A percentile compares a stretch with the other conserved stretches of the same genome.
Conservation (phyloP, 2,113 vertebrate species). For the Menidia beryllina region DNA sequence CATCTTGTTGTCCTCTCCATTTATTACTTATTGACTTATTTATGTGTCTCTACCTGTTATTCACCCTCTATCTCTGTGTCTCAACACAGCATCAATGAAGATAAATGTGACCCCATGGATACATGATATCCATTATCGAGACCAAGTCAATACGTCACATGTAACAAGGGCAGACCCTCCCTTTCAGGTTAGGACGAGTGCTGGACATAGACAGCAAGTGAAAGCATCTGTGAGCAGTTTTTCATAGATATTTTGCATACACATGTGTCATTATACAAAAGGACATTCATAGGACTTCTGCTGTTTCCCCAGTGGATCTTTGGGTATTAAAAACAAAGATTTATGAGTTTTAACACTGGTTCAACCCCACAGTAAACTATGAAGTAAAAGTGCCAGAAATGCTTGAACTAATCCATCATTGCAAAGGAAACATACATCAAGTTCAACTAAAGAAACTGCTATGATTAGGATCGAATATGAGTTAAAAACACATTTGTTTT, state of each 20-base stretch:
- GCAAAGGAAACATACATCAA: too few species aligned
- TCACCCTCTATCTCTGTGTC: constrained; percentile 1
- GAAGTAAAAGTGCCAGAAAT: too few species aligned
- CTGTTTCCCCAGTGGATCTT: background rate
- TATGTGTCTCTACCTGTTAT: constrained; percentile 30
- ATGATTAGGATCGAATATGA: too few species aligned
- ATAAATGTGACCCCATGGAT: constrained; percentile 60
- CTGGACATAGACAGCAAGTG: background rate
- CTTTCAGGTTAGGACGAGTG: background rate
- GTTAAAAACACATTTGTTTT: too few species aligned
- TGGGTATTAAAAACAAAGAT: too few species aligned
- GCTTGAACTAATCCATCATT: too few species aligned
- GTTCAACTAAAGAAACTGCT: too few species aligned
- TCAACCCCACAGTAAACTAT: too few species aligned
- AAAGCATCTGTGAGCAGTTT: background rate
- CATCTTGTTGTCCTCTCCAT: constrained; percentile 31
- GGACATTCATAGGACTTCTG: background rate
- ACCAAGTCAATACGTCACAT: constrained; percentile 49
- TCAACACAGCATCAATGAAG: constrained; percentile 49
- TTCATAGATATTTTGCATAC: too few species aligned
- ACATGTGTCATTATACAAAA: background rate
- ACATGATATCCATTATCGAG: constrained; percentile 55
- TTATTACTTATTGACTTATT: constrained; percentile 58
- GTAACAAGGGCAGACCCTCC: constrained; percentile 47
- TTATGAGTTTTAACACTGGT: too few species aligned